Base-by-base conservation (phyloP, 1,140 invertebrate species). In the Heterodera carotae region DNA sequence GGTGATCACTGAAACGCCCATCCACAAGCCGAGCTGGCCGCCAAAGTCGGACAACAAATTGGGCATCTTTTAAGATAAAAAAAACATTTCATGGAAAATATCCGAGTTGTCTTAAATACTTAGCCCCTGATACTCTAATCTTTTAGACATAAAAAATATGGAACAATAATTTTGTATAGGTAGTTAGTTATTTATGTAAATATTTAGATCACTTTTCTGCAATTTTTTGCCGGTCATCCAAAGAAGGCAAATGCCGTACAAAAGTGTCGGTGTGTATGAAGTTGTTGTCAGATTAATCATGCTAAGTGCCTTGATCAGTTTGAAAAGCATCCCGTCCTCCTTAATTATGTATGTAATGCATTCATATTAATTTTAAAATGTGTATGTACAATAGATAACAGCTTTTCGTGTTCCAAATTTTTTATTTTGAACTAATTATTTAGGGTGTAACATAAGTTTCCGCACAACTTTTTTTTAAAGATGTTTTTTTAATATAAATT, bases 11-110 rank as follows among this genome's bases (percentile, higher is more conserved):
- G 34, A 60, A 22, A 82, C 83, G 4, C 81, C 81, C 83, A 82
- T 84, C 81, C 81, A 82, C 18, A 82, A 64, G 15, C 81, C 82
- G 8, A 84, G 64, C 70, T 84, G 81, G 2, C 81, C 81, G 71
- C 81, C 81, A 60, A 82, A 82, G 60, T 82, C 81, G 25, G 83
- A 84, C 29, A 82, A 64, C 31, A 82, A 66, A 72, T 82, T 82
- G 1, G 81, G 83, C 34, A 81, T 15, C 77, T 79, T 7, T 43
- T 15, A 22, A 25, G 25, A 43, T 18, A n/a, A n/a, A 8, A 43
- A 43, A 43, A 43, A 43, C n/a, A n/a, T n/a, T n/a, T n/a, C n/a
- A n/a, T n/a, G n/a, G n/a, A n/a, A n/a, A n/a, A n/a, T n/a, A n/a
- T n/a, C n/a, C n/a, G n/a, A n/a, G n/a, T n/a, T n/a, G n/a, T n/a